Base-by-base conservation (phyloP, 2,797 vertebrate genomes). In the Halcyon leucocephala region DNA sequence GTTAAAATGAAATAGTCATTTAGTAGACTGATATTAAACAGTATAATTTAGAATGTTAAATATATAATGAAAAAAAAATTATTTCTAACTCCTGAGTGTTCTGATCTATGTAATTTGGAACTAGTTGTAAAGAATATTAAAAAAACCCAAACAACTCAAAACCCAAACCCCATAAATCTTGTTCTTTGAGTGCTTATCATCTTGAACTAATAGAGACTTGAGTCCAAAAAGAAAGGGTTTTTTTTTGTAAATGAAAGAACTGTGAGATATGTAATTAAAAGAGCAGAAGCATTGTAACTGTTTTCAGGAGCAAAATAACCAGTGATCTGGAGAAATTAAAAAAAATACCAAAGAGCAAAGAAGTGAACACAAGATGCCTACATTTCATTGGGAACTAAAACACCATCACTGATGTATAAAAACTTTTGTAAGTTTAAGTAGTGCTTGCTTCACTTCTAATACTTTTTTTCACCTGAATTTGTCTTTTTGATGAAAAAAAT, bases 381-480 rank as follows among this genome's bases (percentile, higher is more conserved):
- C 10, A 42, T 77, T 95, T 91, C 39, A 33, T 9, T 60, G 13
- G 37, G 35, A 94, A 81, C 42, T 92, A 52, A 80, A 92, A 61
- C 6, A 72, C 7, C 86, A 35, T 57, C 25, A 39, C 35, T 67
- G 54, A 25, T 72, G 71, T 79, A 54, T 65, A 82, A 24, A 88
- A 91, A 78, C 49, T 92, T 96, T 54, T 39, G 29, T 71, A 86
- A 82, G 35, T 90, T 77, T 87, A 89, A 81, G 67, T 83, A 44
- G 13, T 26, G 3, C 82, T 95, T 90, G 33, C 46, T 93, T 95
- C 89, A 86, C 29, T 93, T 54, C n/a, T 89, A 61, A 94, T 88
- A 35, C 28, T 86, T 90, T 12, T 35, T 93, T 95, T 85, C 57
- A 84, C 39, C 12, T 42, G 86, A 60, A 95, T 95, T 95, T 96